Conservation (phyloP, 2,888 invertebrate species). For the Eristalis tenax region DNA sequence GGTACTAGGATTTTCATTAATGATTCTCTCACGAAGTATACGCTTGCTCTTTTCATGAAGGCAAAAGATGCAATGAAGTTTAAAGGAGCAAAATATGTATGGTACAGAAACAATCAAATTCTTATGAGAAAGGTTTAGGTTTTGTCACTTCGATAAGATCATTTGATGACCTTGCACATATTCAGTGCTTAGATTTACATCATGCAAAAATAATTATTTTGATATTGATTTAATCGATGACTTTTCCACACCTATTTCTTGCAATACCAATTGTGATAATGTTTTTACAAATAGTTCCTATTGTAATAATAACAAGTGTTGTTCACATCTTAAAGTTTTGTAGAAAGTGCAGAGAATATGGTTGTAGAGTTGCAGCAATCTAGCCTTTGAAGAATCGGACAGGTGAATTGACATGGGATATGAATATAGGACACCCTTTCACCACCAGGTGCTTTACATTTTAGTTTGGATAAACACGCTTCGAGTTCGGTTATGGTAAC, state of each 20-base stretch:
- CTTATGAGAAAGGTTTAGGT: constrained; percentile 10
- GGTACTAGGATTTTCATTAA: constrained; percentile 18
- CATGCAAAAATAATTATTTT: too few species aligned
- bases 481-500: background rate
- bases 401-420: too few species aligned
- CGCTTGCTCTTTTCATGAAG: constrained; percentile 32
- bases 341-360: background rate
- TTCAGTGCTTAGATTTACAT: too few species aligned
- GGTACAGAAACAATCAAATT: constrained; percentile 44
- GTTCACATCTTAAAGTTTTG: too few species aligned
- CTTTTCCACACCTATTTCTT: background rate
- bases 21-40: constrained; percentile 38
- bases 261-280: background rate
- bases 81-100: constrained; percentile 27
- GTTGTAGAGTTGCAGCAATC: background rate
- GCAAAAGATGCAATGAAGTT: constrained; percentile 15
- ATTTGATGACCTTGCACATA: too few species aligned
- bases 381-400: background rate
- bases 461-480: background rate
- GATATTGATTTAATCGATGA: background rate
- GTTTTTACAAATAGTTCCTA: background rate
- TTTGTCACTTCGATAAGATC: too few species aligned
- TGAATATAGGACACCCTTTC: too few species aligned
- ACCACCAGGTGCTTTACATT: background rate
- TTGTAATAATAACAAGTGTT: background rate